Conservation (phyloP, 1,140 invertebrate genomes). For the Bombus consobrinus region DNA sequence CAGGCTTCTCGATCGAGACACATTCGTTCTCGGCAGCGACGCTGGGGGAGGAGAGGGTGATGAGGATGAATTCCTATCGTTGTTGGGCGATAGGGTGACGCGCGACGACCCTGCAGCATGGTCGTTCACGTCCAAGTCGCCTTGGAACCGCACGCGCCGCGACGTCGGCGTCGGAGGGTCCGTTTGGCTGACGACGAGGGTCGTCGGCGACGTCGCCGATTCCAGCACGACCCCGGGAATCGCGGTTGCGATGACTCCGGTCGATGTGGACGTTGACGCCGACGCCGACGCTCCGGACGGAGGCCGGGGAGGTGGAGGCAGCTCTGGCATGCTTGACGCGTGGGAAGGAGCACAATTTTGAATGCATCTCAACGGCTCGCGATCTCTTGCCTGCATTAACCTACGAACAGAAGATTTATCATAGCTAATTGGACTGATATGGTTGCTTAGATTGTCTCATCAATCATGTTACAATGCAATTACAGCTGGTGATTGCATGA, state of each 20-base stretch:
- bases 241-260: constrained; percentile 82
- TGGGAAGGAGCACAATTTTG: constrained; percentile 79
- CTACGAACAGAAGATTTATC: constrained; percentile 71
- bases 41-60: constrained; percentile 79
- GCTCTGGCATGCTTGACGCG: constrained; percentile 87
- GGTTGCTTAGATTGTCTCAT: neutral
- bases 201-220: constrained; percentile 69
- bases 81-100: constrained; percentile 73
- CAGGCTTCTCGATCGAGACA: constrained; percentile 78
- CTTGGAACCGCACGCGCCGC: constrained; percentile 86
- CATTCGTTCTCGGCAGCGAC: constrained; percentile 74
- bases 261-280: constrained; percentile 83
- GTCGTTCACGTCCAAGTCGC: constrained; percentile 81
- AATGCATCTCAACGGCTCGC: constrained; percentile 84
- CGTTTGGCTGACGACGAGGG: constrained; percentile 53
- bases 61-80: constrained; percentile 73
- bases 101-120: constrained; percentile 69
- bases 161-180: constrained; percentile 78
- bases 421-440: neutral
- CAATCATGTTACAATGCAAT: neutral
- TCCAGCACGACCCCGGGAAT: constrained; percentile 55
- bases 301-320: constrained; percentile 78
- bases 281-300: constrained; percentile 69
- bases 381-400: constrained; percentile 84
- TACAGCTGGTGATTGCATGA: neutral